phyloP scores from a whole-genome alignment of 2,113 vertebrate genomes.

The Sebastes fasciatus region DNA sequence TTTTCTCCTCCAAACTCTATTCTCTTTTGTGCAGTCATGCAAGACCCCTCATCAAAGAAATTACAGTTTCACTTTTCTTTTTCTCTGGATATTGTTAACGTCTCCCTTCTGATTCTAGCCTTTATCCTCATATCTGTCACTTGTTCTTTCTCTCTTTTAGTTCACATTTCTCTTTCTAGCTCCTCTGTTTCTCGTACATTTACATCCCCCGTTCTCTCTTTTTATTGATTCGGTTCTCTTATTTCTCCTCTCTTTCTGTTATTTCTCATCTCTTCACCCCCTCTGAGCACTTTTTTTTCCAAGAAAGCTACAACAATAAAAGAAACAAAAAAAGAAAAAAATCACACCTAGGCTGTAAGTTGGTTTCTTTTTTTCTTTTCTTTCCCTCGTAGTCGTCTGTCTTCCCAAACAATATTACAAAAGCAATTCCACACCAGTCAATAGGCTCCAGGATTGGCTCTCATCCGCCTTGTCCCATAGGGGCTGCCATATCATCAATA shows the following conservation, averaged over 20 bases:
- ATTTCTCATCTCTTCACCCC: conserved; percentile 44
- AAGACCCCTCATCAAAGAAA: conserved; percentile 32
- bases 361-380: conserved; percentile 22
- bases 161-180: background rate
- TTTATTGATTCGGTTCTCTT: conserved; percentile 39
- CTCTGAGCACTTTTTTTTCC: conserved; percentile 38
- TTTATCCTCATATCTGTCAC: background rate
- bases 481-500: conserved; percentile 84
- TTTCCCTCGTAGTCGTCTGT: conserved; percentile 74
- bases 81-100: background rate
- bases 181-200: conserved; percentile 27
- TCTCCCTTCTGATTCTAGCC: background rate
- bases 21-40: conserved; percentile 18
- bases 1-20: conserved; percentile 6
- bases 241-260: conserved; percentile 32
- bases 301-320: conserved; percentile 66
- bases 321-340: conserved; percentile 59
- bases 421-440: conserved; percentile 84
- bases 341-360: conserved; percentile 54
- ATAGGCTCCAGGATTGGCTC: conserved; percentile 82
- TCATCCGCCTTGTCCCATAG: conserved; percentile 78
- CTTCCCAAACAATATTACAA: conserved; percentile 86
- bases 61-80: conserved; percentile 7
- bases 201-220: background rate
- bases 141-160: background rate